phyloP scores from a whole-genome alignment of 1,140 invertebrate species.

The Phymastichus coffea region DNA sequence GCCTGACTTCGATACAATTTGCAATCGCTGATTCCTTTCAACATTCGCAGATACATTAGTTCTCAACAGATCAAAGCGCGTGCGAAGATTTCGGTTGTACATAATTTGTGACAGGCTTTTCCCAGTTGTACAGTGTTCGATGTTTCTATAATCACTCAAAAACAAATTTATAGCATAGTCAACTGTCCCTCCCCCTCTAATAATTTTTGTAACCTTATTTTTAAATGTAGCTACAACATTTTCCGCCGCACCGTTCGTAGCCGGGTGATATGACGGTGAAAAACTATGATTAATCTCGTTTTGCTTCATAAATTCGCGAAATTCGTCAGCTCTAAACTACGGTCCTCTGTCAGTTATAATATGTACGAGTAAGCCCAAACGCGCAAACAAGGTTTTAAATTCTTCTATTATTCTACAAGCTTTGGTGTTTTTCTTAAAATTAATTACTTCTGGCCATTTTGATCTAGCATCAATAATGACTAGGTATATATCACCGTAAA shows the following conservation, averaged over 20 bases:
- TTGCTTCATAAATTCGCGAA: conserved; percentile 33
- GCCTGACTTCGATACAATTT: too few relatives aligned
- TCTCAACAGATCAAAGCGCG: conserved; percentile 12
- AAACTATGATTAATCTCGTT: conserved; percentile 40
- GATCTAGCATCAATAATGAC: conserved; percentile 40
- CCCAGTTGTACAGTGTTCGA: conserved; percentile 18
- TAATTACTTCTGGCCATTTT: conserved; percentile 32
- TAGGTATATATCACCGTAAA: conserved; percentile 34
- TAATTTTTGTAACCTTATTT: conserved; percentile 37
- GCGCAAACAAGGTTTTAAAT: conserved; percentile 11
- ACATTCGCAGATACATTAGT: too few relatives aligned
- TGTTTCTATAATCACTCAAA: conserved; percentile 16
- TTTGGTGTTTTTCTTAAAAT: conserved; percentile 5
- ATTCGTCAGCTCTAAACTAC: conserved; percentile 34
- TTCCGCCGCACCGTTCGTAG: too few relatives aligned
- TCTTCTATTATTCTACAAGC: conserved; percentile 23
- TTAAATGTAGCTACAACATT: conserved; percentile 42
- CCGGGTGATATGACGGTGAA: conserved; percentile 39
- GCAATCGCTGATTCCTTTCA: too few relatives aligned
- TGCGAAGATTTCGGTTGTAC: conserved; percentile 16
- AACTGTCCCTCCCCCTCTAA: conserved; percentile 9
- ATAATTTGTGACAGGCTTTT: conserved; percentile 9
- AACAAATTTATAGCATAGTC: conserved; percentile 18
- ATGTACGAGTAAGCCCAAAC: conserved; percentile 29
- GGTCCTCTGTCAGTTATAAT: conserved; percentile 22